These are phyloP conservation scores for Hycleus cichorii DNA, from an alignment of 1,140 invertebrate genomes.

Conservation along the genomic window DNA sequence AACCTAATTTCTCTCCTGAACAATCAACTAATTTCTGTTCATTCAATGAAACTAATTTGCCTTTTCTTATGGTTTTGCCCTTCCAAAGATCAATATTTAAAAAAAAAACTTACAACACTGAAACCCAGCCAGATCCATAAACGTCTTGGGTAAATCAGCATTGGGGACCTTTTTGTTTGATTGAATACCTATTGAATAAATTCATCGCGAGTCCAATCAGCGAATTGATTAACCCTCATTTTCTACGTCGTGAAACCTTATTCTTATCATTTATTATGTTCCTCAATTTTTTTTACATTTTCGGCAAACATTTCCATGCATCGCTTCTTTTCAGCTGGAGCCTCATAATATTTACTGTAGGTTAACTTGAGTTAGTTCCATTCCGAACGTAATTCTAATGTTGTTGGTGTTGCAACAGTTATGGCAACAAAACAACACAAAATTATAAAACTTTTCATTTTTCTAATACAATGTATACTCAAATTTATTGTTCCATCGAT, in stretches of 20 bases:
- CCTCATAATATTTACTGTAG: too few species aligned
- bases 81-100: slow-evolving; percentile 58
- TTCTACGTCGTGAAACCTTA: background rate
- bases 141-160: slow-evolving; percentile 63
- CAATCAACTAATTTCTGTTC: slow-evolving; percentile 89
- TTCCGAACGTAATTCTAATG: too few species aligned
- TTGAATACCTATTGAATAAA: background rate
- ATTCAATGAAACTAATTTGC: slow-evolving; percentile 76
- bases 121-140: slow-evolving; percentile 91
- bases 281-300: slow-evolving; percentile 4
- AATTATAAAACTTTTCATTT: too few species aligned
- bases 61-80: slow-evolving; percentile 60
- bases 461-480: too few species aligned
- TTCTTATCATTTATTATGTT: slow-evolving; percentile 5
- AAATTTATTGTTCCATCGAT: too few species aligned
- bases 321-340: slow-evolving; percentile 41
- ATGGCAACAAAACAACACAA: background rate
- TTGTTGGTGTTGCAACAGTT: too few species aligned
- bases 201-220: slow-evolving; percentile 3
- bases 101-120: slow-evolving; percentile 53
- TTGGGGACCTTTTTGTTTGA: too few species aligned
- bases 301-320: slow-evolving; percentile 41
- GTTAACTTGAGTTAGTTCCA: too few species aligned
- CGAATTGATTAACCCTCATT: slow-evolving; percentile 7
- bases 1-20: slow-evolving; percentile 85